These are phyloP conservation scores for Metridium senile DNA, from an alignment of 92 coral and sea anemone genomes.

Conservation along the genomic window DNA sequence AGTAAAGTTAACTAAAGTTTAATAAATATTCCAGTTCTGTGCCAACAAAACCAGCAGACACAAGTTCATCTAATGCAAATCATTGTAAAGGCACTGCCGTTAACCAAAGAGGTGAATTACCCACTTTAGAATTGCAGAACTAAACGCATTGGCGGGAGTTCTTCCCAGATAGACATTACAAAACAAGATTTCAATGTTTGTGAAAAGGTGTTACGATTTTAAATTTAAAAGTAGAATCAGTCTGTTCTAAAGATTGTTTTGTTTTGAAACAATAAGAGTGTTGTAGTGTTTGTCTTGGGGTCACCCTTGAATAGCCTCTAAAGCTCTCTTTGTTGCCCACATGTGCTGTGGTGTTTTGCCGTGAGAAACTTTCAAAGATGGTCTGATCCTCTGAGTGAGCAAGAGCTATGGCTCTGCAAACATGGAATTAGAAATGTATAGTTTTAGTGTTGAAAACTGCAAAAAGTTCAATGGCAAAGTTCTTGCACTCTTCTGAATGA, in stretches of 20 bases:
- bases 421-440: too few species aligned
- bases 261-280: constrained; percentile 38
- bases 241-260: constrained; percentile 29
- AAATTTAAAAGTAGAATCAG: constrained; percentile 34
- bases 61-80: background rate
- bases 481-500: too few species aligned
- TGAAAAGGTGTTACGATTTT: constrained; percentile 44
- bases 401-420: too few species aligned
- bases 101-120: background rate
- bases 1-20: background rate
- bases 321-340: constrained; percentile 20
- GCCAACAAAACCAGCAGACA: background rate
- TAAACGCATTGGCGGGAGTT: background rate
- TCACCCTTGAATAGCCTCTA: constrained; percentile 22
- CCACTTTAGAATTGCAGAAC: too few species aligned
- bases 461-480: too few species aligned
- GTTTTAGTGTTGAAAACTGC: too few species aligned
- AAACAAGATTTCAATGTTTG: constrained; percentile 8
- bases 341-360: constrained; percentile 17
- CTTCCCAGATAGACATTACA: constrained; percentile 17
- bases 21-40: background rate
- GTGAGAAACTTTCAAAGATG: constrained; percentile 21
- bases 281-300: constrained; percentile 35
- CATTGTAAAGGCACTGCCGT: background rate
- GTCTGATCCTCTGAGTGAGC: background rate